phyloP scores from a whole-genome alignment of 1,140 invertebrate species.

The Antheraea mylitta region DNA sequence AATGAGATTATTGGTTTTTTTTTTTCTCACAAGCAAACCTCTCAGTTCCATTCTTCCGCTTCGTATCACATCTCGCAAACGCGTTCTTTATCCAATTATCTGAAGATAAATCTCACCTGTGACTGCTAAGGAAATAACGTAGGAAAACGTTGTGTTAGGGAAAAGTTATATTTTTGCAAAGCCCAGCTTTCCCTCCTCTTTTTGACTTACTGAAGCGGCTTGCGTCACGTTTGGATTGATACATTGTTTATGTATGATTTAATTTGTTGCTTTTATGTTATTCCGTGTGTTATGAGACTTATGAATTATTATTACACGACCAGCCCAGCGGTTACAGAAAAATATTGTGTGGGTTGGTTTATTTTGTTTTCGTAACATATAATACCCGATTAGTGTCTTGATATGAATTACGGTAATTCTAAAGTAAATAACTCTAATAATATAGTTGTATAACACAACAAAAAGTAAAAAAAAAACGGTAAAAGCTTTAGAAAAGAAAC shows the following conservation, averaged over 20 bases:
- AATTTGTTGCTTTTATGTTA: conserved; percentile 18
- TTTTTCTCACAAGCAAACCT: conserved; percentile 14
- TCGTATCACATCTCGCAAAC: conserved; percentile 72
- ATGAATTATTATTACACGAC: conserved; percentile 6
- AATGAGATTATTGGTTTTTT: background rate
- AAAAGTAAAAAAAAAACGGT: too few relatives aligned
- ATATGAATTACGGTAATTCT: background rate
- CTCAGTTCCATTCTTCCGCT: conserved; percentile 47
- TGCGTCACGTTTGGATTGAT: conserved; percentile 26
- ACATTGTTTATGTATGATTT: conserved; percentile 22
- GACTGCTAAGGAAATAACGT: conserved; percentile 66
- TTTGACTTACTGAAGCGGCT: conserved; percentile 26
- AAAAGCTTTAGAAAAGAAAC: too few relatives aligned
- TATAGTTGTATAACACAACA: too few relatives aligned
- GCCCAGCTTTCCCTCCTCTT: conserved; percentile 42
- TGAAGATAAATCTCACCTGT: conserved; percentile 76
- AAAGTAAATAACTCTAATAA: too few relatives aligned
- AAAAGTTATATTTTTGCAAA: conserved; percentile 62
- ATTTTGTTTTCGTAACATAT: background rate
- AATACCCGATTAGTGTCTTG: background rate
- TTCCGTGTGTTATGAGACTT: conserved; percentile 6
- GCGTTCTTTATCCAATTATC: conserved; percentile 77
- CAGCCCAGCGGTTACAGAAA: background rate
- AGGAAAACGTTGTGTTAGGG: conserved; percentile 62
- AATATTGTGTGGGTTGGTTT: background rate